Evolutionary conservation across 2,797 vertebrate species (phyloP).

Genomic region (Hoplostethus mediterraneus): DNA sequence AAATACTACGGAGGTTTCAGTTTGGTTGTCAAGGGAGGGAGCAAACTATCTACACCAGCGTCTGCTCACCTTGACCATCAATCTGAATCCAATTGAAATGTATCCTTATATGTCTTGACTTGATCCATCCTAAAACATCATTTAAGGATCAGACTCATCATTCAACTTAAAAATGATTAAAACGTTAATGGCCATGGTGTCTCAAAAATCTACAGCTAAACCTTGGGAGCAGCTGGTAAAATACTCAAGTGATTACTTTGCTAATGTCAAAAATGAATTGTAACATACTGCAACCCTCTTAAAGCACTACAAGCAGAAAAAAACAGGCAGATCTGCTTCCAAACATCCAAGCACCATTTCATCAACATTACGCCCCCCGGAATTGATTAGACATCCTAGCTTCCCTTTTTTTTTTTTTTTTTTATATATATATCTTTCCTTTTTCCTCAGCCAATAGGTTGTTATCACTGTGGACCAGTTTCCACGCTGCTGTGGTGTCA

Average conservation of each 20-base stretch:
- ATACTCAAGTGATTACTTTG: neutral
- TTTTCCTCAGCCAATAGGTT: neutral
- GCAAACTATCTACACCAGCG: too few relatives aligned
- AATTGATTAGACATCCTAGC: neutral
- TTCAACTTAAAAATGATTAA: too few relatives aligned
- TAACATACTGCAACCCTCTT: too few relatives aligned
- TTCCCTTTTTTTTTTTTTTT: slow-evolving; percentile 76
- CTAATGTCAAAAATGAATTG: neutral
- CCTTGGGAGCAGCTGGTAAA: neutral
- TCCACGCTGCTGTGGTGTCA: slow-evolving; percentile 18
- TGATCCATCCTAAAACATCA: too few relatives aligned
- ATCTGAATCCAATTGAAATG: neutral
- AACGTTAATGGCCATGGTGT: neutral
- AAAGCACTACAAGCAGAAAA: slow-evolving; percentile 48
- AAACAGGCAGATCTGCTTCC: slow-evolving; percentile 19
- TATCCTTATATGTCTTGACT: neutral
- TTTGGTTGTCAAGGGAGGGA: neutral
- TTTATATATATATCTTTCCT: slow-evolving; percentile 36
- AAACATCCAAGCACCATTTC: slow-evolving; percentile 39
- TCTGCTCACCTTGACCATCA: too few relatives aligned
- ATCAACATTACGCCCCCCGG: slow-evolving; percentile 14
- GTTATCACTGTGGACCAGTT: neutral
- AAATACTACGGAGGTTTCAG: neutral
- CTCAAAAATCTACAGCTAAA: neutral
- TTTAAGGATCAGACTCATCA: too few relatives aligned